Conservation (phyloP, 2,888 invertebrate genomes). For the Ditylenchus weischeri region DNA sequence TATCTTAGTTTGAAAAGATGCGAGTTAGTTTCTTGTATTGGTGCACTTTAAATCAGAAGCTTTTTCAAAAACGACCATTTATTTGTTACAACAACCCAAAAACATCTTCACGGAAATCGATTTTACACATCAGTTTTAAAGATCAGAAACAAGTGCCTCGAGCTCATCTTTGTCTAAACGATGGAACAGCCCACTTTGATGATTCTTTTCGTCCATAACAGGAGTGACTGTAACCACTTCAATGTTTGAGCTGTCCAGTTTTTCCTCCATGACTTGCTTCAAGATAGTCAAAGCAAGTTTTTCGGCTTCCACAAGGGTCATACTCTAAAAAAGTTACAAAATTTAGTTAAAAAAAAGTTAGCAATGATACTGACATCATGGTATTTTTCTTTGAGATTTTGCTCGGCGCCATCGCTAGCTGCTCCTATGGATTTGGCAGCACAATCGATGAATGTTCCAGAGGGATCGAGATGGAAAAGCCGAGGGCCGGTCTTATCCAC, state of each 20-base stretch:
- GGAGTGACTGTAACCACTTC: constrained; percentile 67
- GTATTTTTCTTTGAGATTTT: constrained; percentile 76
- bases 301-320: constrained; percentile 88
- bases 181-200: constrained; percentile 7
- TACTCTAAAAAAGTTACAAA: constrained; percentile 69
- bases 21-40: too few species aligned
- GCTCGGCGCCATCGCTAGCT: constrained; percentile 97
- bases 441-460: constrained; percentile 84
- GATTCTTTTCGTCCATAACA: constrained; percentile 33
- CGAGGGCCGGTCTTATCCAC: constrained; percentile 79
- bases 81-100: neutral
- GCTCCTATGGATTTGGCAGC: constrained; percentile 99
- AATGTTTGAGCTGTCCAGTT: constrained; percentile 90
- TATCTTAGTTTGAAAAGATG: too few species aligned
- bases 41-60: neutral
- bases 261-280: constrained; percentile 99
- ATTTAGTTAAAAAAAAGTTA: neutral
- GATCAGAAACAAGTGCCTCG: constrained; percentile 10
- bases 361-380: constrained; percentile 61
- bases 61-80: neutral
- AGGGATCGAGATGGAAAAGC: constrained; percentile 83
- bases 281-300: constrained; percentile 85
- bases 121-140: neutral
- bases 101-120: neutral
- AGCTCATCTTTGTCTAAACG: constrained; percentile 11